Evolutionary conservation across 2,888 invertebrate genomes (phyloP).

Genomic region (Drosophila quinaria): DNA sequence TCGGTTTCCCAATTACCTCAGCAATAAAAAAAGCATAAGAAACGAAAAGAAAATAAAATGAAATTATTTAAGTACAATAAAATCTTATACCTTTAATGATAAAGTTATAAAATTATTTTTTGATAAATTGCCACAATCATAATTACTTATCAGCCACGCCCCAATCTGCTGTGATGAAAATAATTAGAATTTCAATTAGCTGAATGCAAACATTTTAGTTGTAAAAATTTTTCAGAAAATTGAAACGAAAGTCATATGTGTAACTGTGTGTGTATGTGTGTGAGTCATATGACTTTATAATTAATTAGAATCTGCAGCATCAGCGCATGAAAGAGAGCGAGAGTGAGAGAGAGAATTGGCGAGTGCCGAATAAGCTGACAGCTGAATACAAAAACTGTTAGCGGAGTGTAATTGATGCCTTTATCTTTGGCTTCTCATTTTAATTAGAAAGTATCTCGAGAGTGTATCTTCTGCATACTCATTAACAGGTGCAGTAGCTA

Average conservation of each 20-base stretch:
- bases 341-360: conserved; percentile 20
- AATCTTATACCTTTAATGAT: conserved; percentile 4
- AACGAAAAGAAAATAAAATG: conserved; percentile 18
- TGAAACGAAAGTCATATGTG: conserved; percentile 12
- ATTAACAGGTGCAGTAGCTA: conserved; percentile 39
- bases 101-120: conserved; percentile 5
- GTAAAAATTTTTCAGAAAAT: conserved; percentile 27
- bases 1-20: conserved; percentile 15
- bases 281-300: conserved; percentile 51
- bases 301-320: conserved; percentile 69
- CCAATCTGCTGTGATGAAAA: conserved; percentile 17
- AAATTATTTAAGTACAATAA: conserved; percentile 2
- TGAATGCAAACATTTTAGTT: conserved; percentile 55
- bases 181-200: conserved; percentile 68
- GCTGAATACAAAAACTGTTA: conserved; percentile 29
- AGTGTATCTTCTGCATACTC: conserved; percentile 10
- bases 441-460: conserved; percentile 46
- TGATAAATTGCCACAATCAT: conserved; percentile 34
- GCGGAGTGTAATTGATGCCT: conserved; percentile 59
- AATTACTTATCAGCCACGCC: conserved; percentile 24
- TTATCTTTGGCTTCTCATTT: conserved; percentile 45
- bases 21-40: conserved; percentile 1
- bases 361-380: conserved; percentile 24
- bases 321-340: conserved; percentile 32
- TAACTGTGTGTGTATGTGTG: conserved; percentile 8